Evolutionary conservation across 2,797 vertebrate genomes (phyloP), one percentile per base, ranked within the genome.

Genomic region (Halcyon chelicuti): DNA sequence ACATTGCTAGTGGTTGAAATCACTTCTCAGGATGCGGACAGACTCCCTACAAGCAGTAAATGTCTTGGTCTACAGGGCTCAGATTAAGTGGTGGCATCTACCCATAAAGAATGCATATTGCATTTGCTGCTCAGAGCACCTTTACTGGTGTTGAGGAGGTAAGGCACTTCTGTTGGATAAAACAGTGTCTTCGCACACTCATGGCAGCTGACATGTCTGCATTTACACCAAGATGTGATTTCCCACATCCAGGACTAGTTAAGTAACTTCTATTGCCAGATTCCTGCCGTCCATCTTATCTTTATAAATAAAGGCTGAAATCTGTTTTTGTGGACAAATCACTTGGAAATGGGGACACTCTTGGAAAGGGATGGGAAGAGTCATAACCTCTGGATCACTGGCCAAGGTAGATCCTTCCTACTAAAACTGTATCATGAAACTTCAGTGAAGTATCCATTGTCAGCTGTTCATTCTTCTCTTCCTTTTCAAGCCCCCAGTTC

Each of bases 321-420:
- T 4, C 6, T 68, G 7, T 47, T 42, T 33, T 66, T 66, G 33
- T 52, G 26, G 47, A 49, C 23, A 76, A 22, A 71, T 18, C 67
- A 14, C 35, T 54, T 73, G 35, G 37, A 60, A 68, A 68, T 9
- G 0, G 0, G 26, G 17, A 51, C 12, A 18, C 2, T 13, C 42
- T 62, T 63, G 21, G 14, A 63, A 85, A 63, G 23, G 3, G 3
- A 7, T 72, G 26, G 54, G 63, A 79, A 63, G 33, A 58, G 12
- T 55, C 40, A 73, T 79, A 40, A 37, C 19, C 16, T 67, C 88
- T 31, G 16, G 31, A 44, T 70, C 33, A 23, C 7, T 37, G 21
- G 12, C 19, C 37, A 65, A 51, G 8, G 17, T 35, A 71, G 35
- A 29, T 31, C 17, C 6, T 88, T 80, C 17, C 58, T 68, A 51